These are phyloP conservation scores for Mixornis gularis DNA, from an alignment of 2,113 vertebrate genomes.

Conservation along the genomic window DNA sequence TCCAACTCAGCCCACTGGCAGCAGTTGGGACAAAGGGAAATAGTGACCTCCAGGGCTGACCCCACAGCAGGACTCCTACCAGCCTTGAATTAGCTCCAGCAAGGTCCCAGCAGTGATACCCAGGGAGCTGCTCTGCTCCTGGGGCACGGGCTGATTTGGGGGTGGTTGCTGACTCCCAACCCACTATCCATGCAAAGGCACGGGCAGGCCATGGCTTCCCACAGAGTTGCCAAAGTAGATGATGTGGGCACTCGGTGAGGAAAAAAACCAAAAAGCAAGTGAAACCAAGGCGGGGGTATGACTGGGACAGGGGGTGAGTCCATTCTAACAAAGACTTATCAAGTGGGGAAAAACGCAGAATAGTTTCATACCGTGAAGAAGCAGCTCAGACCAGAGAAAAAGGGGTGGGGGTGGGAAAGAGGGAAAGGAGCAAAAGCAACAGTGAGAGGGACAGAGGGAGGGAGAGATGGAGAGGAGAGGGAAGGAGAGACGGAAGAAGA, in stretches of 20 bases:
- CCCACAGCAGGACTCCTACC: background rate
- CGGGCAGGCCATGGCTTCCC: background rate
- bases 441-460: slow-evolving; percentile 58
- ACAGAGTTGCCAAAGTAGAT: background rate
- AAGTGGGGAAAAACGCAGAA: slow-evolving; percentile 52
- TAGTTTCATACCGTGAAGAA: slow-evolving; percentile 76
- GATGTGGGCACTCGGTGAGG: background rate
- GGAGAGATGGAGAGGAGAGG: slow-evolving; percentile 10
- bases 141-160: background rate
- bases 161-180: background rate
- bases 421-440: slow-evolving; percentile 14
- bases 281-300: background rate
- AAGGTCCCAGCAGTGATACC: background rate
- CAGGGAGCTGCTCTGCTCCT: background rate
- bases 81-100: background rate
- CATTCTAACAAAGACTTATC: background rate
- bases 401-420: background rate
- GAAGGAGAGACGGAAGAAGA: slow-evolving; percentile 31
- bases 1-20: background rate
- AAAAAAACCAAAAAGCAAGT: background rate
- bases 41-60: background rate
- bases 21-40: background rate
- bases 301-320: background rate
- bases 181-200: slow-evolving; percentile 18
- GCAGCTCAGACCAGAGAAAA: slow-evolving; percentile 72